Base-by-base conservation (phyloP, 2,113 vertebrate species). In the Illadopsis cleaveri region DNA sequence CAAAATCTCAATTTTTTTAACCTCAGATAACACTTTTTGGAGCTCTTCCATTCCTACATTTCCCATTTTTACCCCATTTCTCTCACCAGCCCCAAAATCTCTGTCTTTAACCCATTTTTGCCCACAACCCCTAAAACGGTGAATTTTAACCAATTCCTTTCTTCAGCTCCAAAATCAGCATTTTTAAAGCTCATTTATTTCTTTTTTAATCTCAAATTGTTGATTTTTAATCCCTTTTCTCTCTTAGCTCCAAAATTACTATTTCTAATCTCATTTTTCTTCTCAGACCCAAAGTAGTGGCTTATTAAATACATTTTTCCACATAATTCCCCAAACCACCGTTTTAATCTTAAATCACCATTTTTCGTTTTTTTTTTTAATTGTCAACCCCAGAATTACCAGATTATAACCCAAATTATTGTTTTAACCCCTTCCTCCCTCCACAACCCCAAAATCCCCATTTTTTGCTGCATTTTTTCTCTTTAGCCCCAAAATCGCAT, bases 271-370 rank as follows among this genome's bases (percentile, higher is more conserved):
- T 2, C 1, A 2, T 35, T 60, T n/a, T 11, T 35, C 2, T 10
- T 15, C 1, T 8, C 2, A 4, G 4, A 7, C 8, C 58, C 1
- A 2, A 47, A 47, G 23, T 6, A 19, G 4, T 10, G 3, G 0
- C 0, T 17, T 78, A 42, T 53, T 9, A 5, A 40, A 5, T 2
- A 8, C 1, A 3, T 18, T 65, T 54, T 1, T 11, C 0, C 3
- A 44, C 9, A 23, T 8, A 6, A 19, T 48, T 3, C 4, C 2
- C 4, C 5, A 13, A 27, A 13, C 9, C 0, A 0, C 10, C 2
- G 0, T 33, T 64, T 53, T 62, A 9, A 33, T 11, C 1, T 5
- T 0, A 19, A 45, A 25, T 8, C 0, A 0, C 3, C 2, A 0
- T 65, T 75, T 75, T 47, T 25, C 5, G 1, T 3, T 6, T n/a